These are phyloP conservation scores for Cynaeus angustus DNA, from an alignment of 2,888 invertebrate species.

Conservation along the genomic window DNA sequence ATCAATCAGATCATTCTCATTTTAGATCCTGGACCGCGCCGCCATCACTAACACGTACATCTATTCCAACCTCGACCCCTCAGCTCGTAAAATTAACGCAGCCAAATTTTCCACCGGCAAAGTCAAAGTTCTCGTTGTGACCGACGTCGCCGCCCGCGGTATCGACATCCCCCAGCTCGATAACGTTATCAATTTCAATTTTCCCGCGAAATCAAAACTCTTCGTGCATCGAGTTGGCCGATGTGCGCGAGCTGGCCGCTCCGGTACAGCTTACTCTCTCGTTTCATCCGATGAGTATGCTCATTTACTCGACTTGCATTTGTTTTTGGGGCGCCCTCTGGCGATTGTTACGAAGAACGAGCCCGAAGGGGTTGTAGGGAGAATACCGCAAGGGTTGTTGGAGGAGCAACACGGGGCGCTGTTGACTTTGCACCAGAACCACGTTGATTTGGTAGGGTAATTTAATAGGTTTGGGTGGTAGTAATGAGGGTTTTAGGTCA, in stretches of 20 bases:
- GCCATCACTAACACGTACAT: conserved; percentile 91
- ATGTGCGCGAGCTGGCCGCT: conserved; percentile 95
- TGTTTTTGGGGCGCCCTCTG: conserved; percentile 90
- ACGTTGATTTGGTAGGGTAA: conserved; percentile 86
- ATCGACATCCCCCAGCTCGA: conserved; percentile 97
- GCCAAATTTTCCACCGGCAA: conserved; percentile 89
- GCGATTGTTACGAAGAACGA: conserved; percentile 72
- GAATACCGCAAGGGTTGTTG: conserved; percentile 85
- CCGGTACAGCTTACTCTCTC: conserved; percentile 93
- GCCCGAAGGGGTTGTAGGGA: conserved; percentile 81
- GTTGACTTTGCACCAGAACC: conserved; percentile 81
- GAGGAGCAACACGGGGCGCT: conserved; percentile 90
- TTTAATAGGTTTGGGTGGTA: too few species aligned
- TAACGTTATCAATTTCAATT: conserved; percentile 97
- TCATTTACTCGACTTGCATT: conserved; percentile 93
- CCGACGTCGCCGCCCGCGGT: conserved; percentile 98
- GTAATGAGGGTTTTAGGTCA: conserved; percentile 75
- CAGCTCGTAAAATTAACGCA: conserved; percentile 95
- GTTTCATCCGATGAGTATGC: conserved; percentile 93
- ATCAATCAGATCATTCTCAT: too few species aligned
- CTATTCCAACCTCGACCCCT: conserved; percentile 95
- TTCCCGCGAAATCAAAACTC: conserved; percentile 96
- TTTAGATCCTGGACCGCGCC: conserved; percentile 77
- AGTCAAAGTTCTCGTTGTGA: conserved; percentile 91
- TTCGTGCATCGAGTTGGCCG: conserved; percentile 99